A percentile compares a stretch with the other conserved stretches of the same genome.
phyloP scores from a whole-genome alignment of 2,888 invertebrate species.

The Acholoe squamosa region DNA sequence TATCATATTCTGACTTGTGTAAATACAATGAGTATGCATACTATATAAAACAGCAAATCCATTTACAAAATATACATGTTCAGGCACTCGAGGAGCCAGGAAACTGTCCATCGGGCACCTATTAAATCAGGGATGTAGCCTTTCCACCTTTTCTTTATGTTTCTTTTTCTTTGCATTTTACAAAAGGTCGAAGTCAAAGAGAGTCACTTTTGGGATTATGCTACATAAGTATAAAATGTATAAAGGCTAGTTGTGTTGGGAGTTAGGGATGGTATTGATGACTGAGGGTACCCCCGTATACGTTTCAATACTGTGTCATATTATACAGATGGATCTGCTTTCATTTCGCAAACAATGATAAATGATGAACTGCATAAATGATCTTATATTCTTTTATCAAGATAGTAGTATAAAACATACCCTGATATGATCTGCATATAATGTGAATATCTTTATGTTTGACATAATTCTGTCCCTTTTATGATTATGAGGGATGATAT shows the following conservation, averaged over 20 bases:
- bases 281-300: background rate
- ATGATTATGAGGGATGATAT: slow-evolving; percentile 40
- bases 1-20: background rate
- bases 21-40: background rate
- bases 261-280: background rate
- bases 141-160: background rate
- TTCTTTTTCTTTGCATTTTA: background rate
- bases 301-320: slow-evolving; percentile 10
- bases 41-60: slow-evolving; percentile 21
- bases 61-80: slow-evolving; percentile 56
- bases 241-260: background rate
- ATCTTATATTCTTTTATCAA: slow-evolving; percentile 21
- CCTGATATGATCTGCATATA: slow-evolving; percentile 44
- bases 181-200: background rate
- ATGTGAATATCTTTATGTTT: slow-evolving; percentile 51
- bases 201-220: background rate
- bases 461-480: slow-evolving; percentile 32
- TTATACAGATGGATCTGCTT: background rate
- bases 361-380: slow-evolving; percentile 58
- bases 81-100: slow-evolving; percentile 11
- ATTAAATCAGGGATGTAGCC: background rate
- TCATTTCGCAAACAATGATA: slow-evolving; percentile 48
- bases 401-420: slow-evolving; percentile 30
- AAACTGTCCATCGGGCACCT: slow-evolving; percentile 41
- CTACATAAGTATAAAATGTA: background rate